Percentiles rank a stretch among this genome's conserved stretches.
phyloP scores from a whole-genome alignment of 2,888 invertebrate genomes.

The Calameuta pallipes region DNA sequence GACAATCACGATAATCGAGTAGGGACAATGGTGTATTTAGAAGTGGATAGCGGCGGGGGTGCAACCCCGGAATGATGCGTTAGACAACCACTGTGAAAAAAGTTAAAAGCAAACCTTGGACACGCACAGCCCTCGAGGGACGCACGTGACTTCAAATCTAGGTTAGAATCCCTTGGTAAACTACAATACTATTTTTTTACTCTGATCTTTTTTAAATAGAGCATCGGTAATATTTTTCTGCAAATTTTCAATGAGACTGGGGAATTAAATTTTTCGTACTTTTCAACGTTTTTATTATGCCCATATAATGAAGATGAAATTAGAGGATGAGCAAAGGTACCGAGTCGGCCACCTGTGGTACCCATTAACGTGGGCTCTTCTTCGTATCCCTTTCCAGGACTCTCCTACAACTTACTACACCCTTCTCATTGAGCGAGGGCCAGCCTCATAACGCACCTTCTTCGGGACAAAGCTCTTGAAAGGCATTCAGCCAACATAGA shows the following conservation, averaged over 20 bases:
- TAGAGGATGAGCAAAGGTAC: conserved; percentile 58
- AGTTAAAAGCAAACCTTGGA: conserved; percentile 44
- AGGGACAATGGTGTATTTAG: conserved; percentile 45
- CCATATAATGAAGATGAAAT: conserved; percentile 54
- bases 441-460: conserved; percentile 36
- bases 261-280: not conserved
- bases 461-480: conserved; percentile 47
- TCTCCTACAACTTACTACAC: conserved; percentile 12
- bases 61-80: conserved; percentile 51
- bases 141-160: conserved; percentile 60
- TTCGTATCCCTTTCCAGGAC: conserved; percentile 11
- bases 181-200: not conserved
- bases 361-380: conserved; percentile 15
- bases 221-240: not conserved
- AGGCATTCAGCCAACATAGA: conserved; percentile 59
- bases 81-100: conserved; percentile 26
- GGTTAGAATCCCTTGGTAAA: not conserved
- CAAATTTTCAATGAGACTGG: not conserved
- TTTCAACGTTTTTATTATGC: not conserved
- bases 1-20: conserved; percentile 53
- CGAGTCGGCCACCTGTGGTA: conserved; percentile 53
- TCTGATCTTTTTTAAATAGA: not conserved
- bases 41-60: conserved; percentile 45
- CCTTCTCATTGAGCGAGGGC: conserved; percentile 20
- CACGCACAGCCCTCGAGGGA: conserved; percentile 42